Evolutionary conservation across 2,888 invertebrate genomes (phyloP), one percentile per base, ranked within the genome.

Genomic region (Glaucopsyche alexis): DNA sequence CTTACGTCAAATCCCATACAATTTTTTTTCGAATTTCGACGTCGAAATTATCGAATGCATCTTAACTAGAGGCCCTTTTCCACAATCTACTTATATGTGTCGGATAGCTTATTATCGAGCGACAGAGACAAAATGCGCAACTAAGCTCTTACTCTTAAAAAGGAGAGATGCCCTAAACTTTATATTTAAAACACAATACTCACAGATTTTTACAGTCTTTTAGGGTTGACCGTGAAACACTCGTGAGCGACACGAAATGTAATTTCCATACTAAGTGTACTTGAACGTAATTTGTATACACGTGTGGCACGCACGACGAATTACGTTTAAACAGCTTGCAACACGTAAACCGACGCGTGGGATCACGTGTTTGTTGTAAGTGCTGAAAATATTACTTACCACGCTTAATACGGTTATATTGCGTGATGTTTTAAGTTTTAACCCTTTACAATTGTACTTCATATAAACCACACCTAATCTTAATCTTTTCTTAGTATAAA

Each of bases 281-380:
- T 60, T 29, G 60, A 60, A 60, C 5, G 60, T 38, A 60, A 60
- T 60, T 60, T 60, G 60, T 60, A 29, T 38, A 60, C 60, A 60
- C 60, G 29, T 29, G 29, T 13, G 13, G 29, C 60, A 60, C 60
- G 60, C 60, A 29, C 60, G 29, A 38, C 13, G 38, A 16, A 38
- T 60, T 38, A 60, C 13, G 19, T 1, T 38, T 29, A 60, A 60
- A 60, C 38, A n/a, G 14, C 60, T 6, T 14, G 29, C 29, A 55
- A 55, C 19, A 55, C 55, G 19, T 55, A 55, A 19, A 55, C 55
- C 55, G 29, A 60, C 60, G 60, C 60, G 60, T 60, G 29, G 29
- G 60, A 60, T 38, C 29, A 60, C 60, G 29, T 60, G 60, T 47
- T 47, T 47, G 47, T 55, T 60, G 14, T 19, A 55, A 11, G 29